Base-by-base conservation (phyloP, 2,113 vertebrate species). In the Eira barbara region DNA sequence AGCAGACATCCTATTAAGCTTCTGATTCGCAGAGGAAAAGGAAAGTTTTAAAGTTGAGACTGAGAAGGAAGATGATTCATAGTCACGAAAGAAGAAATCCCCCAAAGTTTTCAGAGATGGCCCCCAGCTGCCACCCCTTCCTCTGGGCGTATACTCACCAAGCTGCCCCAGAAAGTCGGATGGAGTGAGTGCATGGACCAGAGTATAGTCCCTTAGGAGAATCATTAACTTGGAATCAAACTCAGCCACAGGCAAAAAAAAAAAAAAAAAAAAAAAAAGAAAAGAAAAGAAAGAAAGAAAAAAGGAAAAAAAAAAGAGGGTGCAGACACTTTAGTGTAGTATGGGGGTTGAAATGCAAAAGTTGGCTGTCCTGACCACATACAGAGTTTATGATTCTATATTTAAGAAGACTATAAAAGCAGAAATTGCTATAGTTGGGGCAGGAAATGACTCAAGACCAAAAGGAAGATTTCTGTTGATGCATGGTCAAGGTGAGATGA, bases 401-500 rank as follows among this genome's bases (percentile, higher is more conserved):
- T 96, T 97, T 91, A 84, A 94, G 86, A 95, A 94, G 89, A 97
- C 95, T 76, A 20, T n/a, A 97, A 97, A 96, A 96, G 83, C 79
- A 83, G 90, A 93, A 93, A 94, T 95, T 96, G 95, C 81, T 0
- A 0, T 93, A 45, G 95, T 95, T 69, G 9, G 4, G n/a, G 11
- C 85, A 97, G 98, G 98, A 98, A 98, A 49, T 52, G 89, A 63
- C 95, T 97, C 36, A 80, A 96, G 78, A 34, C 39, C 0, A 8
- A 0, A 82, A 90, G 52, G 0, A 2, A 86, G 93, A 73, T 92
- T 95, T 95, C 55, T 78, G 61, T 93, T 89, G 39, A 34, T 39
- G 11, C 6, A 89, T 91, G 95, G 95, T 97, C 97, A 93, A 89
- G 29, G 1, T 0, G 1, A 98, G 97, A 98, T 97, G 97, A 88